A percentile compares a stretch with the other conserved stretches of the same genome.
Evolutionary conservation across 2,797 vertebrate species (phyloP).

Genomic region (Capromys pilorides): DNA sequence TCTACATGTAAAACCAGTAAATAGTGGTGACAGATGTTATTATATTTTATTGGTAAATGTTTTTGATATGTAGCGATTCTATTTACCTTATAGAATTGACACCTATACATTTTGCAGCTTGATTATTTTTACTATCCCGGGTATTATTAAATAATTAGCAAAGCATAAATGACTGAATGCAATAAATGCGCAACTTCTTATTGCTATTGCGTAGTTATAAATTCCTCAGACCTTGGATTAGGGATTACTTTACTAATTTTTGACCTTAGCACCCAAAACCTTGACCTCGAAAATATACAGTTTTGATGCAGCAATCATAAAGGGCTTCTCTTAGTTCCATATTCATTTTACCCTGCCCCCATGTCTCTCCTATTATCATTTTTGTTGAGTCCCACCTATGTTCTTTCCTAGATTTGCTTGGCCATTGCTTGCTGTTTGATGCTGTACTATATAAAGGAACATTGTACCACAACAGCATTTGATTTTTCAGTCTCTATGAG

Average conservation of each 20-base stretch:
- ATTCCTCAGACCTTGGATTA: neutral
- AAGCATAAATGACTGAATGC: constrained; percentile 2
- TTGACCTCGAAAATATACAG: neutral
- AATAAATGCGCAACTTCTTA: neutral
- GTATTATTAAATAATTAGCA: constrained; percentile 37
- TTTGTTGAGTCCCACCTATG: neutral
- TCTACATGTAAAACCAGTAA: neutral
- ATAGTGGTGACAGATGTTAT: neutral
- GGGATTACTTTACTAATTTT: constrained; percentile 24
- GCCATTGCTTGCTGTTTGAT: neutral
- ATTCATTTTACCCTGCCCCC: neutral
- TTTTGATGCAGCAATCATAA: constrained; percentile 17
- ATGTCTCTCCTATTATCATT: neutral
- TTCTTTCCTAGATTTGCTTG: constrained; percentile 29
- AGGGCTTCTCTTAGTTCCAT: neutral
- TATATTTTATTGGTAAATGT: neutral
- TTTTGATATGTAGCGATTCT: neutral
- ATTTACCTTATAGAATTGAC: neutral
- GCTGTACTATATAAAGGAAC: neutral
- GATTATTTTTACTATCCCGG: neutral
- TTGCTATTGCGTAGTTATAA: neutral
- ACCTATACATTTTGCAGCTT: neutral
- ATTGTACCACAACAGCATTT: neutral
- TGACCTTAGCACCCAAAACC: neutral
- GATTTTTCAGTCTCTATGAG: neutral